phyloP scores from a whole-genome alignment of 2,888 invertebrate species.

The Choristoneura rosaceana region DNA sequence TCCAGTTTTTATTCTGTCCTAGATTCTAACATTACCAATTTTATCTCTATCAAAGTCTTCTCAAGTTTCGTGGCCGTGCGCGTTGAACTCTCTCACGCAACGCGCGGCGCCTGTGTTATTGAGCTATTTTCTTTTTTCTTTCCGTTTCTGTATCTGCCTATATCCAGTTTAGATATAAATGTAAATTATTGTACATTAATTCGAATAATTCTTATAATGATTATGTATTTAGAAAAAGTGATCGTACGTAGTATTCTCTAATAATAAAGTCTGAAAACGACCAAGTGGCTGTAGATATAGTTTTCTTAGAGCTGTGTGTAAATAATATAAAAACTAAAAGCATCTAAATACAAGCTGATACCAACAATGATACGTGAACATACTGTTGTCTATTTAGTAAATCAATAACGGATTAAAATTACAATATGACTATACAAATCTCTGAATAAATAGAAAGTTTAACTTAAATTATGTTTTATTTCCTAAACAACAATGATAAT shows the following conservation, averaged over 20 bases:
- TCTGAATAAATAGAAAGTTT: slow-evolving; percentile 77
- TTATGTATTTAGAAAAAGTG: slow-evolving; percentile 57
- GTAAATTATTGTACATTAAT: slow-evolving; percentile 57
- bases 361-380: slow-evolving; percentile 65
- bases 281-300: slow-evolving; percentile 79
- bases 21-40: slow-evolving; percentile 41
- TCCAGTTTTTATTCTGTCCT: slow-evolving; percentile 29
- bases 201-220: slow-evolving; percentile 52
- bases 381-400: slow-evolving; percentile 79
- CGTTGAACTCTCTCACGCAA: slow-evolving; percentile 58
- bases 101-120: slow-evolving; percentile 43
- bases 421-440: slow-evolving; percentile 64
- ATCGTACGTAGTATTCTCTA: slow-evolving; percentile 61
- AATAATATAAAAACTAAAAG: slow-evolving; percentile 63
- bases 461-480: slow-evolving; percentile 62
- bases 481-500: slow-evolving; percentile 6
- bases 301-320: slow-evolving; percentile 71
- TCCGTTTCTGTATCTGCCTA: slow-evolving; percentile 24
- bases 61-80: slow-evolving; percentile 44
- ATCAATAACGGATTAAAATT: slow-evolving; percentile 64
- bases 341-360: slow-evolving; percentile 74
- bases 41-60: slow-evolving; percentile 25
- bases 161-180: slow-evolving; percentile 36
- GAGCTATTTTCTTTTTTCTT: slow-evolving; percentile 40
- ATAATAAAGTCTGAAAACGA: slow-evolving; percentile 82